A percentile compares a stretch with the other conserved stretches of the same genome.
These are phyloP conservation scores for Calyptommatus sinebrachiatus DNA, from an alignment of 2,113 vertebrate genomes.

Conservation along the genomic window DNA sequence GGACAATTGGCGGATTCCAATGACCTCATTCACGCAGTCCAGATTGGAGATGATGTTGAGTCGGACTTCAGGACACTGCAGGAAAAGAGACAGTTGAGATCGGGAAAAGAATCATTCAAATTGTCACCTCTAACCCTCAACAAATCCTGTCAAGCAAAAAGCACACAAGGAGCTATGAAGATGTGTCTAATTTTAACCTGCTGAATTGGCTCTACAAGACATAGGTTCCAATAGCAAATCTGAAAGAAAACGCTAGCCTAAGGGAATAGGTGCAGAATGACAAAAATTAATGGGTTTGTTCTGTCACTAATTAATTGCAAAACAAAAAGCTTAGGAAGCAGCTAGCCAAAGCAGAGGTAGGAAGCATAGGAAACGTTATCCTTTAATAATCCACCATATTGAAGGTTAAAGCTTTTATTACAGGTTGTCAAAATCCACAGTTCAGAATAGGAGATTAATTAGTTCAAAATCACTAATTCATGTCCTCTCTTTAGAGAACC, in stretches of 20 bases:
- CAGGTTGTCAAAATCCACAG: too few relatives aligned
- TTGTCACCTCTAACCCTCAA: not conserved
- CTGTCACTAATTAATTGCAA: too few relatives aligned
- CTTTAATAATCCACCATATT: too few relatives aligned
- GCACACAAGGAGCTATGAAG: too few relatives aligned
- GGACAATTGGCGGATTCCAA: slow-evolving; percentile 75
- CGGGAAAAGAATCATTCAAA: not conserved
- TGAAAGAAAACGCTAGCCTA: not conserved
- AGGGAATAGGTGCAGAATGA: not conserved
- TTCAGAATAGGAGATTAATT: too few relatives aligned
- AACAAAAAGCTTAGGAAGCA: too few relatives aligned
- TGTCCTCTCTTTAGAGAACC: too few relatives aligned
- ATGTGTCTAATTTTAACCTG: not conserved
- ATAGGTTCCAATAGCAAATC: not conserved
- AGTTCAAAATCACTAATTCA: too few relatives aligned
- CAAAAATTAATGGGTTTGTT: too few relatives aligned
- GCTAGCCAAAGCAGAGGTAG: too few relatives aligned
- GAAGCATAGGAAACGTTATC: too few relatives aligned
- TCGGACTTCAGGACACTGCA: slow-evolving; percentile 71
- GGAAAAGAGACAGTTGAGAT: not conserved
- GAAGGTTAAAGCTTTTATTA: too few relatives aligned
- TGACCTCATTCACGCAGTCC: slow-evolving; percentile 78
- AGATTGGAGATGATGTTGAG: slow-evolving; percentile 77
- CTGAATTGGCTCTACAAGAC: not conserved
- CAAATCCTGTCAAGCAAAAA: not conserved